These are phyloP conservation scores for Colaptes auratus DNA, from an alignment of 2,113 vertebrate genomes.

Conservation along the genomic window DNA sequence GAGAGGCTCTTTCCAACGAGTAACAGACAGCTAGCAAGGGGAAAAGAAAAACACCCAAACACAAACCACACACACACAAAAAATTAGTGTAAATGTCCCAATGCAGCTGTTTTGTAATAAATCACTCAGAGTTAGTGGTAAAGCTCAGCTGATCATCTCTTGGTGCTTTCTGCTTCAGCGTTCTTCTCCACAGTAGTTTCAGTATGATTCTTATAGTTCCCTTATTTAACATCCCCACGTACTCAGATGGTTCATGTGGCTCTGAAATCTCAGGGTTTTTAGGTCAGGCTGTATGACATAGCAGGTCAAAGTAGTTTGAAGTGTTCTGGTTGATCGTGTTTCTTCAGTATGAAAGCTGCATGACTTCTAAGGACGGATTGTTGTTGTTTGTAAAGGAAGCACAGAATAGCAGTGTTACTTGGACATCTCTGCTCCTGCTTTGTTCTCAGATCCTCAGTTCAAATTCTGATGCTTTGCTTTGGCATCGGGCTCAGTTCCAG, in stretches of 20 bases:
- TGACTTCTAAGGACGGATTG: not conserved
- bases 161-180: not conserved
- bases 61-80: too few species aligned
- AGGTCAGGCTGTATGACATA: not conserved
- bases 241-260: not conserved
- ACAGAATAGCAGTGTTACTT: not conserved
- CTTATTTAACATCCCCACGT: not conserved
- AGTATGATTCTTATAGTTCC: not conserved
- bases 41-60: not conserved
- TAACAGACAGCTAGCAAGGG: not conserved
- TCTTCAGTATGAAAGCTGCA: not conserved
- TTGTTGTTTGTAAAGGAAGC: not conserved
- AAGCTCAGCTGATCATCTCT: not conserved
- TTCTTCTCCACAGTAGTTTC: not conserved
- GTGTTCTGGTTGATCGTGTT: not conserved
- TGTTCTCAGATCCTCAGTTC: not conserved
- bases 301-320: not conserved
- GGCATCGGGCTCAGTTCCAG: not conserved
- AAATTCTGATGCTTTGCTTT: not conserved
- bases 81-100: not conserved
- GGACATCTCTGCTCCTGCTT: not conserved
- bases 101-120: conserved; percentile 38
- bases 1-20: not conserved
- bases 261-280: not conserved
- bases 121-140: not conserved